Percentiles rank a stretch among this genome's conserved stretches.
Conservation (phyloP, 1,140 invertebrate species). For the Plectrocnemia conspersa region DNA sequence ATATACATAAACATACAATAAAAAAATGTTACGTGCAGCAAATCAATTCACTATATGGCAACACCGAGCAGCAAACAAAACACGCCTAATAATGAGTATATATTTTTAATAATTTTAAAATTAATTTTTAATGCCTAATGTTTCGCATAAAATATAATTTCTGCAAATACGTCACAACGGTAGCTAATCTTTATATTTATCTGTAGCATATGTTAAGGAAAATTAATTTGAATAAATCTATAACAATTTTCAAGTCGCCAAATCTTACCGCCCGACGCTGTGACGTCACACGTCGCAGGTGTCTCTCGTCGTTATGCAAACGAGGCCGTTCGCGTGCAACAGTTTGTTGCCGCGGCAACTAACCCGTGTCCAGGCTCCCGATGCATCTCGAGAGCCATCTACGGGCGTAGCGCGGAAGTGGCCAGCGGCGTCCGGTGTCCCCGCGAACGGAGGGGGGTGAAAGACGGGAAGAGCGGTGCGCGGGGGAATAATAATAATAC, state of each 20-base stretch:
- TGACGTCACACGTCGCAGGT: too few species aligned
- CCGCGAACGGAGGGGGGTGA: neutral
- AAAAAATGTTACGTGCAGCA: too few species aligned
- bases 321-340: constrained; percentile 6
- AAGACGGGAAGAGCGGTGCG: neutral
- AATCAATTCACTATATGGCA: too few species aligned
- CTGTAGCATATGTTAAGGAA: neutral
- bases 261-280: too few species aligned
- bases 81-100: too few species aligned
- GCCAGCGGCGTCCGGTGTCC: neutral
- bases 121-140: too few species aligned
- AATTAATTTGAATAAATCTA: neutral
- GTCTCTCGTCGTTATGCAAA: neutral
- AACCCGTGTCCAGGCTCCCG: neutral
- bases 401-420: neutral
- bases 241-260: neutral
- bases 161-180: too few species aligned
- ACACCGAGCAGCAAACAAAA: too few species aligned
- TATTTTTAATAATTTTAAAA: too few species aligned
- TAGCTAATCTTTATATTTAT: too few species aligned
- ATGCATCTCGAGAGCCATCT: neutral
- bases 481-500: constrained; percentile 26
- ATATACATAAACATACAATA: too few species aligned
- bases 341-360: neutral
- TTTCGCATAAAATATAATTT: too few species aligned